These are phyloP conservation scores for Pollenia angustigena DNA, from an alignment of 2,888 invertebrate species.

Conservation along the genomic window DNA sequence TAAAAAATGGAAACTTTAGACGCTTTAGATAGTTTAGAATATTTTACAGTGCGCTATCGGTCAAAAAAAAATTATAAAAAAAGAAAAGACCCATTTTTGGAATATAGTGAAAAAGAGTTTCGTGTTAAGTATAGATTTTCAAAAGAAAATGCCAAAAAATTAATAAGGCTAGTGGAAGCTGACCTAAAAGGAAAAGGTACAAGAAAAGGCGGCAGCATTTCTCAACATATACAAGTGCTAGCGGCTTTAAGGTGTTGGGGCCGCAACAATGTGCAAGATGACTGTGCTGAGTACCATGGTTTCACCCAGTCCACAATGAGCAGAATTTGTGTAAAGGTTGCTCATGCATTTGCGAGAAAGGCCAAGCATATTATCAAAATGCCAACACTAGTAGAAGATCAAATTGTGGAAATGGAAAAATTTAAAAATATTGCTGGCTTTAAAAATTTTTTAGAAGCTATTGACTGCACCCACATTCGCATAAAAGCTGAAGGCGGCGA, in stretches of 20 bases:
- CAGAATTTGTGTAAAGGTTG: constrained; percentile 15
- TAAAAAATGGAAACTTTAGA: no score
- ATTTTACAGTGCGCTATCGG: no score
- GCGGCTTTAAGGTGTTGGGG: constrained; percentile 13
- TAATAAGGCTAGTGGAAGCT: no score
- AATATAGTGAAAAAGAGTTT: no score
- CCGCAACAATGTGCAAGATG: constrained; percentile 17
- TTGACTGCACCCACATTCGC: constrained; percentile 56
- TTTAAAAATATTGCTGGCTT: constrained; percentile 50
- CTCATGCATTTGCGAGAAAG: constrained; percentile 17
- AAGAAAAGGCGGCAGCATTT: no score
- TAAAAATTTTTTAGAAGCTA: constrained; percentile 43
- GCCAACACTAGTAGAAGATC: background rate
- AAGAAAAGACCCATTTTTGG: no score
- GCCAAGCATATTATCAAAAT: constrained; percentile 13
- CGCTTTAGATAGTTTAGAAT: no score
- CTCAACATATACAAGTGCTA: no score
- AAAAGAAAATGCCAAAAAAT: no score
- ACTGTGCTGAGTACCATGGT: constrained; percentile 26
- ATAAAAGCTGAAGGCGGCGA: constrained; percentile 42
- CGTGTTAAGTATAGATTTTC: no score
- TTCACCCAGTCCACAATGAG: constrained; percentile 21
- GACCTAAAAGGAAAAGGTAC: no score
- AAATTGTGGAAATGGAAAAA: background rate
- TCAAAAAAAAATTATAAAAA: no score